phyloP scores from a whole-genome alignment of 2,888 invertebrate species.

The Calliopum simillimum region DNA sequence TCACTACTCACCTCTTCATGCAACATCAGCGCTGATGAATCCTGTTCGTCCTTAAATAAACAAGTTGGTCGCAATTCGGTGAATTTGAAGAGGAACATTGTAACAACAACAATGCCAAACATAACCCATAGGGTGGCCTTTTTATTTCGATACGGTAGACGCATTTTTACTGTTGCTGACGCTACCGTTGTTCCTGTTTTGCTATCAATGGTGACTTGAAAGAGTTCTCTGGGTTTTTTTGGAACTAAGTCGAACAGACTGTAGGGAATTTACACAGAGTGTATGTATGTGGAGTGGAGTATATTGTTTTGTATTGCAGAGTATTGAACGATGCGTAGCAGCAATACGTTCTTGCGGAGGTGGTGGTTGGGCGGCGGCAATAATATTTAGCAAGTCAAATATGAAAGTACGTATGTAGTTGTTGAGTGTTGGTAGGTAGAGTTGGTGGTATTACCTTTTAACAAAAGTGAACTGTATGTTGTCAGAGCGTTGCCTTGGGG shows the following conservation, averaged over 20 bases:
- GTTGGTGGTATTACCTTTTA: too few species aligned
- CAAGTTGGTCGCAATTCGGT: conserved; percentile 66
- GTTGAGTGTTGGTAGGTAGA: too few species aligned
- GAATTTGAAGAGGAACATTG: conserved; percentile 67
- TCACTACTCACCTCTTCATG: conserved; percentile 63
- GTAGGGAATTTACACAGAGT: conserved; percentile 2
- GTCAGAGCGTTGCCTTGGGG: too few species aligned
- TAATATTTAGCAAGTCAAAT: too few species aligned
- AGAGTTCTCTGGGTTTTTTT: neutral
- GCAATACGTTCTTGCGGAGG: too few species aligned
- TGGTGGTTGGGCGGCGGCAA: too few species aligned
- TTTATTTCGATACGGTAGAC: conserved; percentile 66
- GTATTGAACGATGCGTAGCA: too few species aligned
- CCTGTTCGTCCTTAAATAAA: conserved; percentile 64
- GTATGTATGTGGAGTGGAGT: neutral
- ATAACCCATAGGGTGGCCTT: conserved; percentile 65
- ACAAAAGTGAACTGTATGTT: too few species aligned
- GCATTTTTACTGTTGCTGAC: conserved; percentile 57
- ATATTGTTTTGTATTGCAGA: too few species aligned
- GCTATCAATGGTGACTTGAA: neutral
- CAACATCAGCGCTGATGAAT: conserved; percentile 58
- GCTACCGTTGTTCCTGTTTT: conserved; percentile 2
- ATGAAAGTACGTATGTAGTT: too few species aligned
- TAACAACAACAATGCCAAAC: conserved; percentile 64
- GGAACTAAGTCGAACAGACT: neutral